Percentiles rank a stretch among this genome's conserved stretches.
These are phyloP conservation scores for Dasyurus viverrinus DNA, from an alignment of 2,113 vertebrate genomes.

Conservation along the genomic window DNA sequence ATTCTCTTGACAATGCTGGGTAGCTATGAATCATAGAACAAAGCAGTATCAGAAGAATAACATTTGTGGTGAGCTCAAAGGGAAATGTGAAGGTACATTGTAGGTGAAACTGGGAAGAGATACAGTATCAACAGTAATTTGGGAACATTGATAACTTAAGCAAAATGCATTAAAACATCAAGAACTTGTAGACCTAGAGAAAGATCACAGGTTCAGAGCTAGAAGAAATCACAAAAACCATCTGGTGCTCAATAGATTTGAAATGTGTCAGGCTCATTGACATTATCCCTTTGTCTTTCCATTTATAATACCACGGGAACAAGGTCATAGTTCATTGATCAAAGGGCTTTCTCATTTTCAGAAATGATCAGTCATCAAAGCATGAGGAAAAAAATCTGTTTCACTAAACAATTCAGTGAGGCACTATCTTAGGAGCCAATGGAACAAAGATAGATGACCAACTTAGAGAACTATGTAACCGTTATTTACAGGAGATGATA, in stretches of 20 bases:
- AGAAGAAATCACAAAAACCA: neutral
- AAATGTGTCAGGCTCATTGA: neutral
- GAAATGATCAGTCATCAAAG: neutral
- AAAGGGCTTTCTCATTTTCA: neutral
- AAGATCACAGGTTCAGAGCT: neutral
- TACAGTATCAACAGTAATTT: neutral
- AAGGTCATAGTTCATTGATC: neutral
- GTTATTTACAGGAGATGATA: neutral
- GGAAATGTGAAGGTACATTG: neutral
- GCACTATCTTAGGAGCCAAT: neutral
- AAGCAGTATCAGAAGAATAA: neutral
- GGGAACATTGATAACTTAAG: neutral
- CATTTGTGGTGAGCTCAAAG: neutral
- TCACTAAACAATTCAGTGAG: neutral
- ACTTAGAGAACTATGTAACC: constrained; percentile 23
- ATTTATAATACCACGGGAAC: neutral
- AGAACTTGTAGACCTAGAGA: neutral
- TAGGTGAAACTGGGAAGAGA: neutral
- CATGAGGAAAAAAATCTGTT: neutral
- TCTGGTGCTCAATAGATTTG: neutral
- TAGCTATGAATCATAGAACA: neutral
- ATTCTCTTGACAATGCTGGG: neutral
- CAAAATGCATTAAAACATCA: neutral
- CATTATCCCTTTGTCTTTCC: neutral
- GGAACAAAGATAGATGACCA: neutral